Percentiles rank a stretch among this genome's conserved stretches.
phyloP scores from a whole-genome alignment of 2,888 invertebrate genomes.

The Xylota segnis region DNA sequence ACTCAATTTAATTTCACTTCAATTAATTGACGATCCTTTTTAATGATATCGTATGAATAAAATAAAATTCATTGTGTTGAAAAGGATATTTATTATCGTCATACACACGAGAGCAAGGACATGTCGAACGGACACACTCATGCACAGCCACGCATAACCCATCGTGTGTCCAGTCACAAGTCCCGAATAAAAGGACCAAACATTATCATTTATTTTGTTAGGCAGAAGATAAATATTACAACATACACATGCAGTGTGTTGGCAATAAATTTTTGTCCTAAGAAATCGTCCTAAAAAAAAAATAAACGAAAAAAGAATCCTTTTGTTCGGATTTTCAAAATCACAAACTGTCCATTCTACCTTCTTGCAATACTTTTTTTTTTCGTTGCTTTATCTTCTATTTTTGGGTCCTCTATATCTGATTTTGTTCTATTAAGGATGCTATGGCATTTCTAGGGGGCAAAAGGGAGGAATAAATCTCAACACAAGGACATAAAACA shows the following conservation, averaged over 20 bases:
- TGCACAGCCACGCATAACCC: not conserved
- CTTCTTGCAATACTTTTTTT: conserved; percentile 14
- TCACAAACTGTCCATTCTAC: conserved; percentile 47
- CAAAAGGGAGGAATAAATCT: conserved; percentile 62
- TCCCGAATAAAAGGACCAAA: conserved; percentile 11
- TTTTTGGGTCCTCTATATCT: conserved; percentile 30
- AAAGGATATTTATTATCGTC: conserved; percentile 49
- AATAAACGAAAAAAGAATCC: conserved; percentile 9
- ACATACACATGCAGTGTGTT: conserved; percentile 9
- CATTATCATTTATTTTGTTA: conserved; percentile 36
- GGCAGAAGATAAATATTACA: conserved; percentile 47
- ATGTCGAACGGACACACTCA: conserved; percentile 18
- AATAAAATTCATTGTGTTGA: conserved; percentile 39
- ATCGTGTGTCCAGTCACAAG: conserved; percentile 12
- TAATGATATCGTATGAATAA: conserved; percentile 36
- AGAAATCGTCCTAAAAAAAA: conserved; percentile 23
- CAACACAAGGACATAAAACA: conserved; percentile 37
- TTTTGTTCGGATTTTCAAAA: conserved; percentile 63
- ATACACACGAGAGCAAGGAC: not conserved
- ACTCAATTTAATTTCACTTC: conserved; percentile 45
- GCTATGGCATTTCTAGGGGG: conserved; percentile 18
- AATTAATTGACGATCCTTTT: conserved; percentile 59
- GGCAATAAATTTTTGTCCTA: conserved; percentile 34
- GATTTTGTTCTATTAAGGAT: conserved; percentile 39
- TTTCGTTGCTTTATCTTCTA: conserved; percentile 3